Evolutionary conservation across 2,888 invertebrate genomes (phyloP).

Genomic region (Phoronis australis): DNA sequence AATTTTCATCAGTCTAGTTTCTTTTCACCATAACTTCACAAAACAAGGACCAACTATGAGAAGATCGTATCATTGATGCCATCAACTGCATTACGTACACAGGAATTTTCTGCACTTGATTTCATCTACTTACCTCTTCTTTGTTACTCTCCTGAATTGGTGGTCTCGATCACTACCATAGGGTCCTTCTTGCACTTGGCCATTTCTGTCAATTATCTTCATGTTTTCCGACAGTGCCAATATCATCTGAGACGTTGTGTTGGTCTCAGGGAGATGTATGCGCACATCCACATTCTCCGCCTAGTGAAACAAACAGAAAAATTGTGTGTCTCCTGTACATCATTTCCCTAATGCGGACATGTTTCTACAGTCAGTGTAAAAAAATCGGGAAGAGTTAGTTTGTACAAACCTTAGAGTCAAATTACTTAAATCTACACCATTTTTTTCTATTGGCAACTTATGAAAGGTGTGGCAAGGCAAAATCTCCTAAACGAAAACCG

Average conservation of each 20-base stretch:
- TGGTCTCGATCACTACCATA: conserved; percentile 33
- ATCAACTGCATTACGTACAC: too few species aligned
- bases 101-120: too few species aligned
- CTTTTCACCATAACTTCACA: too few species aligned
- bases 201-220: conserved; percentile 74
- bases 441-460: too few species aligned
- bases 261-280: conserved; percentile 84
- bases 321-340: background rate
- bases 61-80: too few species aligned
- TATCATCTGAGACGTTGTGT: conserved; percentile 77
- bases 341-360: background rate
- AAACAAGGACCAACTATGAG: too few species aligned
- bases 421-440: too few species aligned
- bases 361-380: background rate
- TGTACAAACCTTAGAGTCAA: too few species aligned
- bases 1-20: too few species aligned
- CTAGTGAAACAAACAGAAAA: conserved; percentile 40
- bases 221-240: conserved; percentile 82
- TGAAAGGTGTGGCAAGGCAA: too few species aligned
- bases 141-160: conserved; percentile 53
- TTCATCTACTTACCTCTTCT: conserved; percentile 57
- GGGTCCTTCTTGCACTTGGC: conserved; percentile 51
- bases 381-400: too few species aligned
- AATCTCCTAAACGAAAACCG: too few species aligned
- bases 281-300: conserved; percentile 89